Evolutionary conservation across 2,888 invertebrate species (phyloP).

Genomic region (Ferdinandea cuprea): DNA sequence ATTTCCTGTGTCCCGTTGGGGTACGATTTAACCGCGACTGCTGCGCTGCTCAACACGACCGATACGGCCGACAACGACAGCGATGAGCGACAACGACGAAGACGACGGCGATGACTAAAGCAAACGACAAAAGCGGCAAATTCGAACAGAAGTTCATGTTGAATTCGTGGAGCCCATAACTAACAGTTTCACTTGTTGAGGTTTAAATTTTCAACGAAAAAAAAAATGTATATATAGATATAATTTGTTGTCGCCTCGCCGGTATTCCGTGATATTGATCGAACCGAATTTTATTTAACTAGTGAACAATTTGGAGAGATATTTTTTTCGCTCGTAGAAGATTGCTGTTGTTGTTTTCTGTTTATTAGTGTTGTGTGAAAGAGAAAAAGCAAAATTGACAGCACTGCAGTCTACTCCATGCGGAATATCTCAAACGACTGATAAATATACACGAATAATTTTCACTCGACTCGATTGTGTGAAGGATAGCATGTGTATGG

Average conservation of each 20-base stretch:
- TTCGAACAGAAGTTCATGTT: constrained; percentile 37
- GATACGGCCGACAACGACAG: constrained; percentile 51
- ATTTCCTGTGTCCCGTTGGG: constrained; percentile 59
- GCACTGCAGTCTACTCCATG: constrained; percentile 75
- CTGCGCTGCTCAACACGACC: constrained; percentile 55
- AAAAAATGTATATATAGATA: neutral
- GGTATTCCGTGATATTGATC: neutral
- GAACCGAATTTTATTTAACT: constrained; percentile 22
- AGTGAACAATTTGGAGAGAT: constrained; percentile 39
- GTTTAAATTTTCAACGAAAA: no score
- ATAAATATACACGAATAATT: constrained; percentile 75
- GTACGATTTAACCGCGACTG: constrained; percentile 29
- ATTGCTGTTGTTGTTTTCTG: constrained; percentile 46
- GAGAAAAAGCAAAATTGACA: constrained; percentile 61
- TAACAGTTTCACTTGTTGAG: constrained; percentile 5
- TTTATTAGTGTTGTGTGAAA: constrained; percentile 47
- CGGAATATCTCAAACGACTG: constrained; percentile 79
- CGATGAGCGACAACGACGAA: no score
- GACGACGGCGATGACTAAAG: constrained; percentile 32
- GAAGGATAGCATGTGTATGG: constrained; percentile 21
- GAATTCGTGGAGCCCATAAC: constrained; percentile 22
- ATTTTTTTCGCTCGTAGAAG: constrained; percentile 53
- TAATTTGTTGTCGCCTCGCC: constrained; percentile 15
- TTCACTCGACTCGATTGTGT: constrained; percentile 72
- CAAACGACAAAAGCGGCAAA: constrained; percentile 43